A percentile compares a stretch with the other conserved stretches of the same genome.
Conservation (phyloP, 1,140 invertebrate genomes). For the Drosophila melanogaster region DNA sequence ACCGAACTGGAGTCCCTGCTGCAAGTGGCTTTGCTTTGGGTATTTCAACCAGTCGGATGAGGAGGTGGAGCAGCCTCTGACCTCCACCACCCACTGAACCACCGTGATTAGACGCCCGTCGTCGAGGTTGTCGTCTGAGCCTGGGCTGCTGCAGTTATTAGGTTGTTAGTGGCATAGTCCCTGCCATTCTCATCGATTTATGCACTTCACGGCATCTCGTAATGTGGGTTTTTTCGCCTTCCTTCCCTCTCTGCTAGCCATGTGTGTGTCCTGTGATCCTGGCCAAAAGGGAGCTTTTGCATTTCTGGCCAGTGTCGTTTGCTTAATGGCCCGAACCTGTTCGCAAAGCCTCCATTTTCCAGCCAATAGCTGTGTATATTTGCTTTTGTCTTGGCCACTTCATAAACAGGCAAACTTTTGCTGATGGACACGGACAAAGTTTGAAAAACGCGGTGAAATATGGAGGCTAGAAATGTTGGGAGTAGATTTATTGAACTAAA, state of each 20-base stretch:
- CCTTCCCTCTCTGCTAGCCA: too few species aligned
- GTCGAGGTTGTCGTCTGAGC: slow-evolving; percentile 52
- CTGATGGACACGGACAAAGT: slow-evolving; percentile 25
- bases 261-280: slow-evolving; percentile 8
- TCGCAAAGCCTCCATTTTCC: slow-evolving; percentile 7
- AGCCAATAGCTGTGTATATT: neutral
- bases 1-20: slow-evolving; percentile 41
- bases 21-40: slow-evolving; percentile 76
- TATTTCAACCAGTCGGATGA: slow-evolving; percentile 33
- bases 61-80: neutral
- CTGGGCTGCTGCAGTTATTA: slow-evolving; percentile 72
- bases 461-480: neutral
- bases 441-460: slow-evolving; percentile 1
- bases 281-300: slow-evolving; percentile 35
- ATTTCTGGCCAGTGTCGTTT: slow-evolving; percentile 49
- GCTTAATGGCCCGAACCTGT: slow-evolving; percentile 65
- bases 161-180: slow-evolving; percentile 80
- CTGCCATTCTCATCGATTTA: slow-evolving; percentile 80
- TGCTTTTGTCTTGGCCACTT: slow-evolving; percentile 48
- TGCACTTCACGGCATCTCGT: slow-evolving; percentile 75
- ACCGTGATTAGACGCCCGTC: slow-evolving; percentile 73
- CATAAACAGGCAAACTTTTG: slow-evolving; percentile 40
- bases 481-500: slow-evolving; percentile 10
- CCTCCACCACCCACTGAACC: slow-evolving; percentile 20
- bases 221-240: slow-evolving; percentile 56